A percentile compares a stretch with the other conserved stretches of the same genome.
Conservation (phyloP, 2,888 invertebrate species). For the Oscheius onirici region DNA sequence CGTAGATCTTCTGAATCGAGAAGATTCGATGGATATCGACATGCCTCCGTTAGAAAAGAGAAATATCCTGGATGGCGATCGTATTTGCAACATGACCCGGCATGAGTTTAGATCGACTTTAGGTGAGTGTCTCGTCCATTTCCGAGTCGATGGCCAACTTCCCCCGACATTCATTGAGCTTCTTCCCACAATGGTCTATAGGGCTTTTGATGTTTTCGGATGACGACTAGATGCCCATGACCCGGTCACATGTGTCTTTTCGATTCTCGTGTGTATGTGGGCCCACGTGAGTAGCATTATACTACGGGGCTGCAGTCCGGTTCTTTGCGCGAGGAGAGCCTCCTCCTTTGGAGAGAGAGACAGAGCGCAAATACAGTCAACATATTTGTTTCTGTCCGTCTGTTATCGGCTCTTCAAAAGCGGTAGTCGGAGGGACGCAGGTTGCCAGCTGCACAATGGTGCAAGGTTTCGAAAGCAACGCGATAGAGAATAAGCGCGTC, state of each 20-base stretch:
- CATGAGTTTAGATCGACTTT: slow-evolving; percentile 15
- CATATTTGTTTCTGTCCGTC: slow-evolving; percentile 11
- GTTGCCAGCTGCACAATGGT: neutral
- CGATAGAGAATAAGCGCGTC: neutral
- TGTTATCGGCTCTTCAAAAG: neutral
- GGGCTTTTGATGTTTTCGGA: too few species aligned
- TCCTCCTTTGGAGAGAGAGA: neutral
- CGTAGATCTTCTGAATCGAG: too few species aligned
- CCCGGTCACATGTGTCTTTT: slow-evolving; percentile 2
- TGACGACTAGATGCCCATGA: neutral
- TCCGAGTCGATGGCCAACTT: too few species aligned
- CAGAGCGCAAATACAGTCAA: slow-evolving; percentile 14
- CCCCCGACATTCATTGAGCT: too few species aligned
- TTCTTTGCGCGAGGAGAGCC: neutral
- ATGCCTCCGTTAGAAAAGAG: slow-evolving; percentile 12
- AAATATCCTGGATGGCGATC: neutral
- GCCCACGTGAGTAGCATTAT: slow-evolving; percentile 13
- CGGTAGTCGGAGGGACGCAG: neutral
- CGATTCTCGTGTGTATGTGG: neutral
- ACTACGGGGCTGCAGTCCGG: slow-evolving; percentile 4
- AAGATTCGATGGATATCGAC: neutral
- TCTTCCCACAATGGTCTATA: too few species aligned
- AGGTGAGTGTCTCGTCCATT: slow-evolving; percentile 17
- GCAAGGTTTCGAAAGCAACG: neutral
- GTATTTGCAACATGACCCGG: slow-evolving; percentile 1